Evolutionary conservation across 2,797 vertebrate genomes (phyloP).

Genomic region (Peromyscus eremicus): DNA sequence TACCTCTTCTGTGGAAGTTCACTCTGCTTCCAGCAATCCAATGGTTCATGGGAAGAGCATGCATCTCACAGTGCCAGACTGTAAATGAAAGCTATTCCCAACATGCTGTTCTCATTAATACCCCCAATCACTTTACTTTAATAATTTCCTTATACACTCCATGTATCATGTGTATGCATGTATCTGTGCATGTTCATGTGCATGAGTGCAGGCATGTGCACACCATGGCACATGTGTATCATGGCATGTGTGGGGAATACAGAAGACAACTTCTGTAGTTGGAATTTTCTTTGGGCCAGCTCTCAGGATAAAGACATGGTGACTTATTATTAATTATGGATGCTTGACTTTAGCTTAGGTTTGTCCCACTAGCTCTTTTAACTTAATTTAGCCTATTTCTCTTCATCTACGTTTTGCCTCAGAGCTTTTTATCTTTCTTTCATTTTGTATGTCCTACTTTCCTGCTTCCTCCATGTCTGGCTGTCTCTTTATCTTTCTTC

Average conservation of each 20-base stretch:
- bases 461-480: not conserved
- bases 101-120: conserved; percentile 30
- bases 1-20: not conserved
- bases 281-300: not conserved
- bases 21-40: not conserved
- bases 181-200: not conserved
- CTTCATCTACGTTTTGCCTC: not conserved
- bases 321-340: not conserved
- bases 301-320: not conserved
- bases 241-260: not conserved
- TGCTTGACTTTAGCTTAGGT: not conserved
- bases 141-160: conserved; percentile 11
- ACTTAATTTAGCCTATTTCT: not conserved
- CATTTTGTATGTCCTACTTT: not conserved
- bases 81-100: not conserved
- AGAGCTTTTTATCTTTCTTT: not conserved
- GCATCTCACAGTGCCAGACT: not conserved
- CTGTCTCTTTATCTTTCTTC: not conserved
- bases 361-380: not conserved
- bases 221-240: not conserved
- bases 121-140: not conserved
- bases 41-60: not conserved
- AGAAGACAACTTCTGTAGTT: not conserved
- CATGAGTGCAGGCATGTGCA: not conserved
- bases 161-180: not conserved